phyloP scores from a whole-genome alignment of 2,113 vertebrate genomes.

The Microcebus jonahi region DNA sequence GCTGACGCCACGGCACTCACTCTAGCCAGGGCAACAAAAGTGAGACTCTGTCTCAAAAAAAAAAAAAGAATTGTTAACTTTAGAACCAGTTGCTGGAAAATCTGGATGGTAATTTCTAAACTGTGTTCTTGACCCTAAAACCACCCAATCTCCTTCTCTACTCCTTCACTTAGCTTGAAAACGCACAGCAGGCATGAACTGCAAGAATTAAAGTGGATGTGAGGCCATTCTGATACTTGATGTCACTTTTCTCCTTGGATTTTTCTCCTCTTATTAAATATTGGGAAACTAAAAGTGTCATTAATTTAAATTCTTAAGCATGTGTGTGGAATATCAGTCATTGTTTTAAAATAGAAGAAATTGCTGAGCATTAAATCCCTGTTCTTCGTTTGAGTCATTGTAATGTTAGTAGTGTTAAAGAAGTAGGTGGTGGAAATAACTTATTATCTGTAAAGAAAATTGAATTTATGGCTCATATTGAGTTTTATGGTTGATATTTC shows the following conservation, averaged over 20 bases:
- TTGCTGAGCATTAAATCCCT: not conserved
- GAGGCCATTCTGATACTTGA: not conserved
- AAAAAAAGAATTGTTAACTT: not conserved
- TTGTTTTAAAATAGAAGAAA: conserved; percentile 49
- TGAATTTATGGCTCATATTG: not conserved
- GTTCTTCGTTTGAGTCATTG: not conserved
- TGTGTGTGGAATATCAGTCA: not conserved
- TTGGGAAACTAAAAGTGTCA: not conserved
- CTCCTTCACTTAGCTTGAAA: conserved; percentile 46
- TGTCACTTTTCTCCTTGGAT: not conserved
- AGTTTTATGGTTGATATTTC: not conserved
- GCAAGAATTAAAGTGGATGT: not conserved
- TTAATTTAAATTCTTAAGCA: conserved; percentile 48
- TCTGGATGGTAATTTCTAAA: not conserved
- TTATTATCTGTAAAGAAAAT: not conserved
- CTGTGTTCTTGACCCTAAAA: not conserved
- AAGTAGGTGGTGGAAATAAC: not conserved
- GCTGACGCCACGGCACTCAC: no score
- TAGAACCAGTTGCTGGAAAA: not conserved
- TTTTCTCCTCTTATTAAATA: conserved; percentile 15
- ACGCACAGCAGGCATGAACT: not conserved
- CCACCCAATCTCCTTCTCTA: not conserved
- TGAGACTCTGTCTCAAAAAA: no score
- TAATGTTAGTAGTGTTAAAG: not conserved
- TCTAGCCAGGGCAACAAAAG: no score